Conservation (phyloP, 2,888 invertebrate species). For the Tromatobia lineatoria region DNA sequence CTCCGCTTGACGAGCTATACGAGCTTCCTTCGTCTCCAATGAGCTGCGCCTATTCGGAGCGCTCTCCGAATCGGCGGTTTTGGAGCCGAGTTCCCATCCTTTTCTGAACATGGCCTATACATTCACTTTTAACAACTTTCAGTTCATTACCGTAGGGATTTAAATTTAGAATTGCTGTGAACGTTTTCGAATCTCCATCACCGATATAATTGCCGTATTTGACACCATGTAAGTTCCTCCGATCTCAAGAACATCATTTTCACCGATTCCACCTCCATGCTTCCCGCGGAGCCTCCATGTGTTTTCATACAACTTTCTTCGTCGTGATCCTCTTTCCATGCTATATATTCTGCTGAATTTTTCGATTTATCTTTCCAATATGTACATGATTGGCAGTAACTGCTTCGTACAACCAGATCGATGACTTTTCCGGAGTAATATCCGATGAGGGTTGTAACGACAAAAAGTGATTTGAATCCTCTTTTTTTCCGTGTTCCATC, state of each 20-base stretch:
- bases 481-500: no score
- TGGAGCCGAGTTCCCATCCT: slow-evolving; percentile 19
- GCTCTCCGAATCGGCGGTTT: no score
- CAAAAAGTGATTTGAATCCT: no score
- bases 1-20: no score
- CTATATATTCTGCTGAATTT: slow-evolving; percentile 55
- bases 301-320: slow-evolving; percentile 52
- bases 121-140: slow-evolving; percentile 10
- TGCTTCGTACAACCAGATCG: slow-evolving; percentile 63
- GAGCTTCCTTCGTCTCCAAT: no score
- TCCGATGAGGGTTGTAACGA: no score
- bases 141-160: slow-evolving; percentile 19
- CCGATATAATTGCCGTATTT: slow-evolving; percentile 55
- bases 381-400: slow-evolving; percentile 63
- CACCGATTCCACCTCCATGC: slow-evolving; percentile 31
- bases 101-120: slow-evolving; percentile 18
- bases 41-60: no score
- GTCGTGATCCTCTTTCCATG: slow-evolving; percentile 57
- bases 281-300: slow-evolving; percentile 39
- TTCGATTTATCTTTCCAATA: slow-evolving; percentile 55
- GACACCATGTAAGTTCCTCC: slow-evolving; percentile 36
- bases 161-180: neutral
- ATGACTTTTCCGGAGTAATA: no score
- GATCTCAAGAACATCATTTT: slow-evolving; percentile 38
- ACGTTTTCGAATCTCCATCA: slow-evolving; percentile 28